Evolutionary conservation across 1,140 invertebrate genomes (phyloP).

Genomic region (Drosophila oshimai): DNA sequence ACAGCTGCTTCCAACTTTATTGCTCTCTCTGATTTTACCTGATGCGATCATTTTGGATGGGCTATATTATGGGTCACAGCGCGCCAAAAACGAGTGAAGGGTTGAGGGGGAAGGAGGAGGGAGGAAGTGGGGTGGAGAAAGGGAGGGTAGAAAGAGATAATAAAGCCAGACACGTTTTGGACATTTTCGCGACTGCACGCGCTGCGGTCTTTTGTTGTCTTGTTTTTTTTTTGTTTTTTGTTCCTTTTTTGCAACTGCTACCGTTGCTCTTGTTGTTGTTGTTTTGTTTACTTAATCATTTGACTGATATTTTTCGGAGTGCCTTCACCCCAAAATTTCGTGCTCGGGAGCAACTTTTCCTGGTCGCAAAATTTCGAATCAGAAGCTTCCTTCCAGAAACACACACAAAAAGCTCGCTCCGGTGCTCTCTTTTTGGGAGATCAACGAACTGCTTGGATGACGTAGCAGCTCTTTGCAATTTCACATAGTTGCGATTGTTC

Average conservation of each 20-base stretch:
- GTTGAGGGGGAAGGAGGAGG: neutral
- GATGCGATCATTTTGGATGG: constrained; percentile 60
- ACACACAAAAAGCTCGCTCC: constrained; percentile 53
- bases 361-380: constrained; percentile 53
- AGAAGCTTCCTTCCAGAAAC: constrained; percentile 51
- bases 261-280: constrained; percentile 22
- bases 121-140: no score
- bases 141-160: constrained; percentile 1
- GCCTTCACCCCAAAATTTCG: constrained; percentile 64
- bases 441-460: constrained; percentile 77
- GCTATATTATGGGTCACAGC: constrained; percentile 28
- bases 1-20: constrained; percentile 36
- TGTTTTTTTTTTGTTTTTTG: constrained; percentile 14
- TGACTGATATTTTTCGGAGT: constrained; percentile 77
- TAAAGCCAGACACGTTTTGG: constrained; percentile 60
- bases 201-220: constrained; percentile 34
- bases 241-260: constrained; percentile 25
- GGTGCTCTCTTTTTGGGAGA: constrained; percentile 35
- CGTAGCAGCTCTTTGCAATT: constrained; percentile 59
- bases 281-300: constrained; percentile 71
- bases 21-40: constrained; percentile 47
- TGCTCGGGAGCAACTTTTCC: constrained; percentile 68
- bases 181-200: constrained; percentile 65
- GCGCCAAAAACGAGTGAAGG: constrained; percentile 36
- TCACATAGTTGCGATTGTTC: constrained; percentile 62